phyloP scores from a whole-genome alignment of 2,888 invertebrate genomes.

The Proisotoma minuta region DNA sequence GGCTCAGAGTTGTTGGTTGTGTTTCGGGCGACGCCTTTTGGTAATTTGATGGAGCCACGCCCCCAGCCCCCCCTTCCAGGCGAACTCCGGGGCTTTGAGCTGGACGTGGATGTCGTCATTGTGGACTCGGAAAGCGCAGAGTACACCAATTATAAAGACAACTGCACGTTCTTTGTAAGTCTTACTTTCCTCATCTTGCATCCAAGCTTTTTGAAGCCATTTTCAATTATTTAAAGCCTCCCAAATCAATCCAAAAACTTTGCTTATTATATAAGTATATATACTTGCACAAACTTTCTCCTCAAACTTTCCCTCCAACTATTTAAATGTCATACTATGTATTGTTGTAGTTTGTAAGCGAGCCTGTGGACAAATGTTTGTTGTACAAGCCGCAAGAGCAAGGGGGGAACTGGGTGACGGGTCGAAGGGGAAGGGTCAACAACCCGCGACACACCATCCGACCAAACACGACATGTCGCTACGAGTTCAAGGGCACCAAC shows the following conservation, averaged over 20 bases:
- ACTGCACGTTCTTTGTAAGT: constrained; percentile 45
- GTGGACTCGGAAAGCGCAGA: constrained; percentile 82
- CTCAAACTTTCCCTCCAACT: not conserved
- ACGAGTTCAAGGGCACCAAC: constrained; percentile 73
- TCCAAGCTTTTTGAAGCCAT: not conserved
- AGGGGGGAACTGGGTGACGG: constrained; percentile 46
- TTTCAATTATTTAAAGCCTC: too few species aligned
- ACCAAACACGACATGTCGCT: constrained; percentile 79
- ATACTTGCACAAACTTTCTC: too few species aligned
- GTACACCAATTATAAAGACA: constrained; percentile 57
- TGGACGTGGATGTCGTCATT: constrained; percentile 84
- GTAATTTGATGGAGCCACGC: constrained; percentile 65
- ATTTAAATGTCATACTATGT: too few species aligned
- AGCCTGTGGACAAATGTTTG: constrained; percentile 13
- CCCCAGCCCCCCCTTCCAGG: constrained; percentile 43
- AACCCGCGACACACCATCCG: constrained; percentile 74
- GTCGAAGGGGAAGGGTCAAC: constrained; percentile 39
- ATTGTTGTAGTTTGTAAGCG: constrained; percentile 55
- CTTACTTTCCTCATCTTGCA: not conserved
- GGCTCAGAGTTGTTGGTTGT: constrained; percentile 82
- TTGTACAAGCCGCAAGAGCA: constrained; percentile 38
- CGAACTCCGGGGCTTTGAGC: constrained; percentile 69
- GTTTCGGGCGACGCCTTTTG: constrained; percentile 78
- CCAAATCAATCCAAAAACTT: too few species aligned
- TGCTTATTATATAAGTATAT: too few species aligned